Evolutionary conservation across 1,140 invertebrate genomes (phyloP), one percentile per base, ranked within the genome.

Genomic region (Bombus consobrinus): DNA sequence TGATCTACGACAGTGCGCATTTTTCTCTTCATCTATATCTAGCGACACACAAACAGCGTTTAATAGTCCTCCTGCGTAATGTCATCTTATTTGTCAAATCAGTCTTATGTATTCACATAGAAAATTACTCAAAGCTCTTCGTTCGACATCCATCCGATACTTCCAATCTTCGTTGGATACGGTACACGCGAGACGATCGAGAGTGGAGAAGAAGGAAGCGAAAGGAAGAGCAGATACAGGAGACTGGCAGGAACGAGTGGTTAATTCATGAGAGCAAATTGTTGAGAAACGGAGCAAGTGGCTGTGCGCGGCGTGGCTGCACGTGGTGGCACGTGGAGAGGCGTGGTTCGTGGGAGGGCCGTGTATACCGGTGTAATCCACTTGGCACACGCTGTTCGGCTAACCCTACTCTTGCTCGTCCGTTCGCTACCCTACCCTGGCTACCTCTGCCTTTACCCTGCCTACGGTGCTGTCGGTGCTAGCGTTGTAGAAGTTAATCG

Each of bases 341-440:
- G 93, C 93, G 93, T 94, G 94, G 93, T 93, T 93, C 90, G 93
- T 93, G 92, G 93, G 92, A 94, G 93, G 93, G 92, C 88, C 89
- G 88, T 89, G 83, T 86, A 86, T 68, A 86, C 81, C 82, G 89
- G 81, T 85, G 91, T 90, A 93, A 93, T 93, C 91, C 92, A 93
- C 93, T 92, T 93, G 91, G 92, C 92, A 93, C 92, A 93, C 92
- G 92, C 91, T 89, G 85, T 86, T 91, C 85, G 77, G 89, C 81
- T 84, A 83, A 92, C 92, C 93, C 92, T 92, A 92, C 92, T 93
- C 90, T 91, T 86, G 91, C 84, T 86, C 57, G 71, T 34, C 80
- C 87, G 77, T 88, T 87, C 87, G 83, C 80, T 72, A 86, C 83
- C 89, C 87, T 85, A 86, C 89, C 68, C 84, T 71, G 62, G 76